These are phyloP conservation scores for Monodelphis domestica DNA, from an alignment of 2,797 vertebrate genomes.

Conservation along the genomic window DNA sequence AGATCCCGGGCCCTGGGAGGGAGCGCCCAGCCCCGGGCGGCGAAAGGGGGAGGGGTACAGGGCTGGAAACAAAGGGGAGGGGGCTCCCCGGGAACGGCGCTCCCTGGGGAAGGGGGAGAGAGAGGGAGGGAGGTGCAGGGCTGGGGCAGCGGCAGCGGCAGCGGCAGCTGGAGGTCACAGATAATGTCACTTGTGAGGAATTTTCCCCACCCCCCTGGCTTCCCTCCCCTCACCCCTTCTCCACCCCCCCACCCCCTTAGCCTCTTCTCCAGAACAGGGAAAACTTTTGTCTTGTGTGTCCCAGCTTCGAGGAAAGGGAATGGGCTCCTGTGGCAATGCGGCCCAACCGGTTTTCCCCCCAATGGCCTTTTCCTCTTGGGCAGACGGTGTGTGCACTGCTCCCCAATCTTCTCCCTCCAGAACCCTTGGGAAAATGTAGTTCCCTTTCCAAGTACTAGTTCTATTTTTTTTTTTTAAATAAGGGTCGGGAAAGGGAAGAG, in stretches of 20 bases:
- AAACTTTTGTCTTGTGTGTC: conserved; percentile 79
- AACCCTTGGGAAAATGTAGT: background rate
- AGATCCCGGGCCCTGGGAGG: conserved; percentile 57
- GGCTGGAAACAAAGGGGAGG: conserved; percentile 62
- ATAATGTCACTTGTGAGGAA: conserved; percentile 74
- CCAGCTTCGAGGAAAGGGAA: conserved; percentile 42
- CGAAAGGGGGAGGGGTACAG: conserved; percentile 49
- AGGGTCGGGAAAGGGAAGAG: background rate
- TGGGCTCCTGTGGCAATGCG: conserved; percentile 41
- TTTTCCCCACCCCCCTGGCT: conserved; percentile 63
- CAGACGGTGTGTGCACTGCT: conserved; percentile 54
- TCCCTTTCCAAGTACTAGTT: background rate
- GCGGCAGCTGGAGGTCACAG: conserved; percentile 74
- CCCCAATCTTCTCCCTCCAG: conserved; percentile 11
- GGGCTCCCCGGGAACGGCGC: background rate
- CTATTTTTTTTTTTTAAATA: conserved; percentile 33
- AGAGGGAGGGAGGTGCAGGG: conserved; percentile 43
- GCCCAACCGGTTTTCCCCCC: conserved; percentile 76
- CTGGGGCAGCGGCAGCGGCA: conserved; percentile 62
- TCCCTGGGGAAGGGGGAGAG: conserved; percentile 14
- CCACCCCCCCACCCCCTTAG: background rate
- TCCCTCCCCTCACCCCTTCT: background rate
- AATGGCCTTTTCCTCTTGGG: background rate
- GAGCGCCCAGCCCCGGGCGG: conserved; percentile 65
- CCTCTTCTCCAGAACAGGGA: conserved; percentile 57